These are phyloP conservation scores for Tanytarsus gracilentus DNA, from an alignment of 2,888 invertebrate genomes.

Conservation along the genomic window DNA sequence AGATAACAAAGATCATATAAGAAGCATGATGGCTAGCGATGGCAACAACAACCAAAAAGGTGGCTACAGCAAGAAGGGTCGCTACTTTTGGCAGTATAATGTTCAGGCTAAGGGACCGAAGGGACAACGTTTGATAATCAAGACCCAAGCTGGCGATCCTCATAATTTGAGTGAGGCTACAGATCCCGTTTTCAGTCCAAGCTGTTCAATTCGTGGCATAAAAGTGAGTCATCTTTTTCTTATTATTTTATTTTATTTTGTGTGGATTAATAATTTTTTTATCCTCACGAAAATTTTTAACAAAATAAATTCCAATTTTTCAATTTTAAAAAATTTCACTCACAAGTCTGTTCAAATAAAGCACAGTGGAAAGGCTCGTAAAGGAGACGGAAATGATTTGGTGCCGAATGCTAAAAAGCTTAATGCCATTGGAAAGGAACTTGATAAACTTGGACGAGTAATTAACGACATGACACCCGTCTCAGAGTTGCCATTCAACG, in stretches of 20 bases:
- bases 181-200: constrained; percentile 93
- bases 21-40: constrained; percentile 37
- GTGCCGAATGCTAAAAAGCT: constrained; percentile 92
- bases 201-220: constrained; percentile 80
- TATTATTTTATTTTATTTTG: constrained; percentile 7
- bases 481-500: constrained; percentile 82
- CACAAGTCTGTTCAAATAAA: constrained; percentile 32
- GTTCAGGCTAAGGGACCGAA: constrained; percentile 97
- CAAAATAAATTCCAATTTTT: constrained; percentile 22
- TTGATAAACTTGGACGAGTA: constrained; percentile 79
- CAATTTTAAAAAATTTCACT: neutral
- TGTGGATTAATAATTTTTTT: neutral
- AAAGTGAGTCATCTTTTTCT: constrained; percentile 51
- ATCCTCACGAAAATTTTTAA: constrained; percentile 13
- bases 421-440: constrained; percentile 80
- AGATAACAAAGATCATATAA: constrained; percentile 46
- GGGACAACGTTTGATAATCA: constrained; percentile 77
- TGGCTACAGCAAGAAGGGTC: constrained; percentile 60
- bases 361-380: constrained; percentile 77
- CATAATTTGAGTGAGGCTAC: constrained; percentile 83
- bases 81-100: constrained; percentile 98
- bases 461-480: constrained; percentile 96
- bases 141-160: constrained; percentile 81
- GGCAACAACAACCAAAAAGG: constrained; percentile 36
- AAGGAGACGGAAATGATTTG: constrained; percentile 95